These are phyloP conservation scores for Charanyca ferruginea DNA, from an alignment of 2,888 invertebrate genomes.

Conservation along the genomic window DNA sequence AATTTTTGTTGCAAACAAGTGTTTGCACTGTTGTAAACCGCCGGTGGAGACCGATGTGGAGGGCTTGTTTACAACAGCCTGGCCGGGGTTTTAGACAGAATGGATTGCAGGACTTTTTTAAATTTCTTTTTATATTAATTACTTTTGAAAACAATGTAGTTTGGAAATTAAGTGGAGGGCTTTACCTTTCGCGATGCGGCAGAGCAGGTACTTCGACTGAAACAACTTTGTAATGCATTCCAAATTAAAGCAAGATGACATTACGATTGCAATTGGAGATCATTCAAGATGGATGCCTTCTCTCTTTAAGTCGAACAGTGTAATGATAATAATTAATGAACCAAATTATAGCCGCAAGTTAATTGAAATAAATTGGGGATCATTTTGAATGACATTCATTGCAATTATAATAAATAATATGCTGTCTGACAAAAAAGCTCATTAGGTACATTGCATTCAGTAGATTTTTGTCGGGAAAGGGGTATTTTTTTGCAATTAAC, in stretches of 20 bases:
- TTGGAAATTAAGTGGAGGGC: not conserved
- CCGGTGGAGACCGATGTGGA: too few relatives aligned
- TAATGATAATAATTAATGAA: constrained; percentile 54
- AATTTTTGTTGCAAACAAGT: too few relatives aligned
- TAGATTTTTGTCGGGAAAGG: constrained; percentile 41
- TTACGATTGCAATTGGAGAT: constrained; percentile 38
- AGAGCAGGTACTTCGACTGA: constrained; percentile 5
- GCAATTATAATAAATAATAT: constrained; percentile 35
- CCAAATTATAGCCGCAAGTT: constrained; percentile 38
- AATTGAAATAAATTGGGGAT: constrained; percentile 57
- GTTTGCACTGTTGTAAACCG: too few relatives aligned
- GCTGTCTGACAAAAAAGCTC: constrained; percentile 27
- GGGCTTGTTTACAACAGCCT: too few relatives aligned
- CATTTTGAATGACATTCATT: constrained; percentile 53
- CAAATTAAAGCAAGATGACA: constrained; percentile 27
- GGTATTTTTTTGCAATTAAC: constrained; percentile 39
- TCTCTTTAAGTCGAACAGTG: constrained; percentile 29
- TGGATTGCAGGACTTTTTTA: too few relatives aligned
- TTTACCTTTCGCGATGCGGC: constrained; percentile 20
- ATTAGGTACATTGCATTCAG: constrained; percentile 30
- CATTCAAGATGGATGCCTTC: constrained; percentile 37
- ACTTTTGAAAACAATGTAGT: constrained; percentile 6
- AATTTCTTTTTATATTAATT: too few relatives aligned
- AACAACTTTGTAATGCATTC: constrained; percentile 16
- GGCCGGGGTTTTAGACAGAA: too few relatives aligned